Base-by-base conservation (phyloP, 2,113 vertebrate species). In the Balaenoptera acutorostrata region DNA sequence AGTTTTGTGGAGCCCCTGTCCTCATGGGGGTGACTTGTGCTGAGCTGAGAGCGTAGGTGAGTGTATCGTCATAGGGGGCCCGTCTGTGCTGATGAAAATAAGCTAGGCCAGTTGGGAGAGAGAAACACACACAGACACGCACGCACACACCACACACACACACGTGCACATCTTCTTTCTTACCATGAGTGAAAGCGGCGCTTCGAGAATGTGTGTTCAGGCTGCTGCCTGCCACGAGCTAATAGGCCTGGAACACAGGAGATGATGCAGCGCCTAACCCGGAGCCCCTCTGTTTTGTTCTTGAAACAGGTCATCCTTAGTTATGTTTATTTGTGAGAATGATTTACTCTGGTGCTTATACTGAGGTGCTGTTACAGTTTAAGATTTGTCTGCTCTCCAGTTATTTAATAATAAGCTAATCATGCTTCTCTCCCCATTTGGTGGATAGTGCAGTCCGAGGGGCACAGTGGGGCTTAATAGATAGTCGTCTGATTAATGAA, bases 231-330 rank as follows among this genome's bases (percentile, higher is more conserved):
- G 39, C 74, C 41, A 1, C 20, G 27, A 0, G 20, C 41, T 75
- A 12, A 1, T 2, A 0, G n/a, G 15, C 0, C 11, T 2, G 11
- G 36, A 31, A 10, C 57, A 8, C 6, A 5, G 23, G 31, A 64
- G 55, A 1, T 0, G 27, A 6, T 0, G 27, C 20, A 2, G 21
- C 59, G 25, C 27, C 64, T 6, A 0, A 0, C 2, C 4, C 0
- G 13, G 74, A 46, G 52, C 23, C 15, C 33, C 71, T 44, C 10
- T 36, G 12, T 25, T 27, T 44, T 52, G 8, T 15, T 81, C 49
- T 49, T 1, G 0, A 17, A 15, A 4, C 23, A 12, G n/a, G 5
- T 27, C n/a, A 2, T 44, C 44, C 27, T 13, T 29, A 9, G 0
- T 64, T 57, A 0, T 0, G 0, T 49, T 44, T n/a, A 3, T 8